Base-by-base conservation (phyloP, 2,888 invertebrate genomes). In the Alviniconcha strummeri region DNA sequence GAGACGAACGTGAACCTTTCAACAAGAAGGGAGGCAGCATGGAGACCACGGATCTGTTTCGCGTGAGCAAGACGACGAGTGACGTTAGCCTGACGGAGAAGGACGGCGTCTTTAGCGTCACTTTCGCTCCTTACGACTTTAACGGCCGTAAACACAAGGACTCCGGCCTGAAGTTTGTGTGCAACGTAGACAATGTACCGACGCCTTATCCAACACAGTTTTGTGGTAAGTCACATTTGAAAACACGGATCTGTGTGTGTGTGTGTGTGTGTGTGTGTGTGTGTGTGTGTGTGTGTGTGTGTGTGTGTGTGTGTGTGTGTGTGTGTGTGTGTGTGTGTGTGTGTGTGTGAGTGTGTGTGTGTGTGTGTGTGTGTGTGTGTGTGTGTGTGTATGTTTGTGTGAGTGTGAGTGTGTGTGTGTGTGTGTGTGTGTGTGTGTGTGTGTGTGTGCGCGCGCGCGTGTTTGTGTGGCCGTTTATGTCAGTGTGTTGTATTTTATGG, bases 191-290 rank as follows among this genome's bases (percentile, higher is more conserved):
- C 11, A 15, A 74, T 52, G 52, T 5, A 5, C 36, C 52, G 36
- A 9, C 9, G 15, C 52, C 36, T 9, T 74, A 74, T 52, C 74
- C 54, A 7, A n/a, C 19, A 52, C 54, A 74, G 52, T 74, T 74
- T 15, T 74, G 74, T 52, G 69, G 69, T 69, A 17, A 69, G 69
- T n/a, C 64, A 64, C 64, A 9, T 1, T 15, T 64, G 64, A 13
- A 15, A 36, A 36, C 36, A 36, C 36, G 36, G 36, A 36, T 36
- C n/a, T n/a, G 72, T 72, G 72, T 72, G 72, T 72, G 72, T 72
- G 72, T 72, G 72, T 72, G 72, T 72, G 72, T 72, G 72, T 72
- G 72, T 72, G 72, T 72, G 72, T 72, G 72, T 72, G 72, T 72
- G 72, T 72, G 72, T 72, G 72, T 72, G 72, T 72, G 72, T 72